Conservation (phyloP, 1,140 invertebrate genomes). For the Ruditapes philippinarum region DNA sequence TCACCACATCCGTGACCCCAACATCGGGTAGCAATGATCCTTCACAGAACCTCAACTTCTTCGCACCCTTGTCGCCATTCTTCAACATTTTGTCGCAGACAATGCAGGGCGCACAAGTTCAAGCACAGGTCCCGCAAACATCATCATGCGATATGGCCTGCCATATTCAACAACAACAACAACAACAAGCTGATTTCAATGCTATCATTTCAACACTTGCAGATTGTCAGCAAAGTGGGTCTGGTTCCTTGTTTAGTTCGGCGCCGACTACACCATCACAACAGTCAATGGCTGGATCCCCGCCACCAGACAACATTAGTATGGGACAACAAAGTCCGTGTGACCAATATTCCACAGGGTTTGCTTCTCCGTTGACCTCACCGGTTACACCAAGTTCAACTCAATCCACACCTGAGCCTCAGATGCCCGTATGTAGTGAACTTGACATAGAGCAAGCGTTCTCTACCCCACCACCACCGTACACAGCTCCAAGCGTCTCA, state of each 20-base stretch:
- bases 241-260: slow-evolving; percentile 65
- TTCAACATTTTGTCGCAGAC: slow-evolving; percentile 81
- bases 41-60: slow-evolving; percentile 69
- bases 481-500: slow-evolving; percentile 74
- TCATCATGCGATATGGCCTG: slow-evolving; percentile 41
- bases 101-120: slow-evolving; percentile 71
- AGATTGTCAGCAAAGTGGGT: slow-evolving; percentile 47
- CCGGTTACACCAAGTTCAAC: slow-evolving; percentile 76
- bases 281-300: slow-evolving; percentile 71
- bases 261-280: slow-evolving; percentile 75
- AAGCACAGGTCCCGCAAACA: slow-evolving; percentile 69
- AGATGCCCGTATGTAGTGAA: slow-evolving; percentile 70
- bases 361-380: slow-evolving; percentile 75
- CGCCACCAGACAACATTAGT: slow-evolving; percentile 65
- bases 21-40: slow-evolving; percentile 75
- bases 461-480: slow-evolving; percentile 81
- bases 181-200: slow-evolving; percentile 59
- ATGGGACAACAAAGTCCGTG: slow-evolving; percentile 72
- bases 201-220: slow-evolving; percentile 56
- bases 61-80: slow-evolving; percentile 83
- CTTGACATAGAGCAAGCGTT: slow-evolving; percentile 71
- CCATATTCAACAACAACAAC: slow-evolving; percentile 57
- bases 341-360: slow-evolving; percentile 81
- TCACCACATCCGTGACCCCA: slow-evolving; percentile 81
- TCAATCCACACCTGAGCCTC: slow-evolving; percentile 81